These are phyloP conservation scores for Macaria liturata DNA, from an alignment of 2,888 invertebrate species.

Conservation along the genomic window DNA sequence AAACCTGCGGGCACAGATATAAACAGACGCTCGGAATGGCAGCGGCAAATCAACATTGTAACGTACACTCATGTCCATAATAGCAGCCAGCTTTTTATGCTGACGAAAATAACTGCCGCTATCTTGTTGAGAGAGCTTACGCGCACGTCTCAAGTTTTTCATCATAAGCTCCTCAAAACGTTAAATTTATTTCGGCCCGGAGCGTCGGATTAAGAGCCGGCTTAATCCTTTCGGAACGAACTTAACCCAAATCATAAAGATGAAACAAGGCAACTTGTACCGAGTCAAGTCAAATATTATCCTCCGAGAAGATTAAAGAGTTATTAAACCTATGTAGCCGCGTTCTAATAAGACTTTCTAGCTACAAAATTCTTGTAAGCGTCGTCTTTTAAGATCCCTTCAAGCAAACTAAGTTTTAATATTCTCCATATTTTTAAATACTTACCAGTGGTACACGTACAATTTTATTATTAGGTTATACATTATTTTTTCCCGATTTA, in stretches of 20 bases:
- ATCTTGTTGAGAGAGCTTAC: constrained; percentile 58
- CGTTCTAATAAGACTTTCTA: constrained; percentile 32
- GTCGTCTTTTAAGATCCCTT: constrained; percentile 1
- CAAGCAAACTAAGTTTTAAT: no score
- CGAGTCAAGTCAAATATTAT: constrained; percentile 79
- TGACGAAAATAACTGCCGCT: constrained; percentile 47
- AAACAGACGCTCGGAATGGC: constrained; percentile 46
- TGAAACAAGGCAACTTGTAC: constrained; percentile 78
- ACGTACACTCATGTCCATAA: constrained; percentile 53
- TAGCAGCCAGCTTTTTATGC: constrained; percentile 26
- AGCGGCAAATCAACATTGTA: constrained; percentile 50
- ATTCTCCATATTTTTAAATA: no score
- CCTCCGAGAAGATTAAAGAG: constrained; percentile 72
- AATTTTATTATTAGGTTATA: no score
- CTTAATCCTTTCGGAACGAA: constrained; percentile 80
- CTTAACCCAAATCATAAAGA: constrained; percentile 81
- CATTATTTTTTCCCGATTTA: no score
- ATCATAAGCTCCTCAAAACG: constrained; percentile 76
- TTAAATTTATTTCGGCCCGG: constrained; percentile 80
- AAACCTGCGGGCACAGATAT: constrained; percentile 29
- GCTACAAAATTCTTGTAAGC: constrained; percentile 32
- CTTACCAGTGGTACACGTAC: no score
- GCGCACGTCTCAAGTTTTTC: constrained; percentile 75
- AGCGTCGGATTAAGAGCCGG: constrained; percentile 77
- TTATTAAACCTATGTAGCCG: constrained; percentile 68